Evolutionary conservation across 2,113 vertebrate species (phyloP).

Genomic region (Brachyhypopomus occidentalis): DNA sequence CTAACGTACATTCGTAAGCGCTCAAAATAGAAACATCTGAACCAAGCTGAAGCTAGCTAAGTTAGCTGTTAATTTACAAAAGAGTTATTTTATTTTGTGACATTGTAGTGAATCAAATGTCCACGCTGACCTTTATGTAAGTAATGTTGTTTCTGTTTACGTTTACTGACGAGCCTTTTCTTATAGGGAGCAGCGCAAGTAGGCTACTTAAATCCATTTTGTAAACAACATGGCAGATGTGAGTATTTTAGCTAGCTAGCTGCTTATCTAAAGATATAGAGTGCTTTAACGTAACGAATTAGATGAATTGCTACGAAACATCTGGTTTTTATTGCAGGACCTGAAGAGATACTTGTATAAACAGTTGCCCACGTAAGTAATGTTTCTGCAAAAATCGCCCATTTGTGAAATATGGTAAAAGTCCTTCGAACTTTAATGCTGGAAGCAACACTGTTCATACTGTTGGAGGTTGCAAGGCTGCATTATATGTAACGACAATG

Average conservation of each 20-base stretch:
- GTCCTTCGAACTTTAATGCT: neutral
- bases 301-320: neutral
- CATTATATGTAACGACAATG: no score
- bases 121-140: neutral
- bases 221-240: slow-evolving; percentile 53
- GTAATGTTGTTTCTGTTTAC: neutral
- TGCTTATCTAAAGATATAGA: neutral
- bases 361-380: slow-evolving; percentile 88
- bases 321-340: slow-evolving; percentile 74
- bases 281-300: no score
- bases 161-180: neutral
- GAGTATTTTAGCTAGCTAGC: slow-evolving; percentile 10
- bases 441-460: no score
- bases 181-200: slow-evolving; percentile 1
- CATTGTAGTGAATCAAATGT: neutral
- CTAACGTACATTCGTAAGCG: slow-evolving; percentile 16
- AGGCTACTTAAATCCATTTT: neutral
- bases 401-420: no score
- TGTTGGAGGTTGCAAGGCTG: no score
- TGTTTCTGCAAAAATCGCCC: neutral
- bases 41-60: slow-evolving; percentile 12
- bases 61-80: neutral
- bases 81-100: neutral
- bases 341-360: slow-evolving; percentile 93
- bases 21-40: neutral